Conservation (phyloP, 2,797 vertebrate species). For the Nothura maculosa region DNA sequence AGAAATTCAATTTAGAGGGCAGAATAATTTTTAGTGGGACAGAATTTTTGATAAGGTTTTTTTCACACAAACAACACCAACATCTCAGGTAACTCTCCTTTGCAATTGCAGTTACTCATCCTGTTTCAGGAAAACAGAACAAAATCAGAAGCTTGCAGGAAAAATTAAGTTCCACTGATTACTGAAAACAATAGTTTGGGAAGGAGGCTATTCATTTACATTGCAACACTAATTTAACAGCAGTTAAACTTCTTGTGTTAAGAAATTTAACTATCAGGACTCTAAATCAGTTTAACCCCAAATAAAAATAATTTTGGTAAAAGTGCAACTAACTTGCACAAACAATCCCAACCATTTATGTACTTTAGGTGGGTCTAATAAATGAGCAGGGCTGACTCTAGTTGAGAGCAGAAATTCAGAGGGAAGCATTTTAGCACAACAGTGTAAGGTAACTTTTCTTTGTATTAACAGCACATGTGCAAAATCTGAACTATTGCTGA, state of each 20-base stretch:
- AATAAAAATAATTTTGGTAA: no score
- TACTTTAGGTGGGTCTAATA: accelerated
- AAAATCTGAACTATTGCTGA: neutral
- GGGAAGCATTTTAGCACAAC: neutral
- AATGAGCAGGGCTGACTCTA: neutral
- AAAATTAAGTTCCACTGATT: neutral
- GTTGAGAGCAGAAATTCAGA: neutral
- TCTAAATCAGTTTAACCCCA: neutral
- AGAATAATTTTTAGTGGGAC: constrained; percentile 5
- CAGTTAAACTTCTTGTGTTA: neutral
- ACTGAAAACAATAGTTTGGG: neutral
- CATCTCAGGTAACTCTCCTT: neutral
- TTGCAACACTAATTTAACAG: neutral
- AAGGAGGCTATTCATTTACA: neutral
- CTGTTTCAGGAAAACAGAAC: neutral
- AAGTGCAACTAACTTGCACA: no score
- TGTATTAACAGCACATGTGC: neutral
- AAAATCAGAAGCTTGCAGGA: neutral
- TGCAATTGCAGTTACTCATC: neutral
- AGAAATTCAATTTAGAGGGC: constrained; percentile 12
- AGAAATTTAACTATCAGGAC: neutral
- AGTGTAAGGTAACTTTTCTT: neutral
- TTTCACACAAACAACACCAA: neutral
- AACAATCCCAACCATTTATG: neutral
- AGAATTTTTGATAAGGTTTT: neutral